These are phyloP conservation scores for Trichechus manatus DNA, from an alignment of 2,113 vertebrate genomes.

Conservation along the genomic window DNA sequence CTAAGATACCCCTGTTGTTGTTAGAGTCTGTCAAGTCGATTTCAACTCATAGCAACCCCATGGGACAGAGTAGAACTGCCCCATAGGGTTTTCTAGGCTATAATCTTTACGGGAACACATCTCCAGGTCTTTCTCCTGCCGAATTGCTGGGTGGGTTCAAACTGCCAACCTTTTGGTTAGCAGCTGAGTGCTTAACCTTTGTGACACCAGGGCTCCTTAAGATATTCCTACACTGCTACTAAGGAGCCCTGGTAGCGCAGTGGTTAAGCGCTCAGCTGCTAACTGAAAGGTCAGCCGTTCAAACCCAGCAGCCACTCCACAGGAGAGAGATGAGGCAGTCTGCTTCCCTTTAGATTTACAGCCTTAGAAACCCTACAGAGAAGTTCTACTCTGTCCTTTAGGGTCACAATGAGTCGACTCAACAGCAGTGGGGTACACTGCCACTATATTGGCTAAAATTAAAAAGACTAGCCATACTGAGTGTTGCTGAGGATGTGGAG, in stretches of 20 bases:
- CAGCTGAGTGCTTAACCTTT: neutral
- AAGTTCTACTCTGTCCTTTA: neutral
- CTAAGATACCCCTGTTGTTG: neutral
- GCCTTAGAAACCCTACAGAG: neutral
- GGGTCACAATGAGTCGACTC: neutral
- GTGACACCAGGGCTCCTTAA: neutral
- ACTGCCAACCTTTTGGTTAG: neutral
- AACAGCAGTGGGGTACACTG: neutral
- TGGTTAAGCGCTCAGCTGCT: neutral
- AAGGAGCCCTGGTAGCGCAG: neutral
- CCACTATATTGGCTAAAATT: neutral
- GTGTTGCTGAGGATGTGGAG: neutral
- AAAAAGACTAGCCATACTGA: neutral
- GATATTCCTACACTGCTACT: neutral
- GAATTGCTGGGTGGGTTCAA: neutral
- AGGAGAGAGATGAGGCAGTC: neutral
- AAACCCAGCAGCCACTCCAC: neutral
- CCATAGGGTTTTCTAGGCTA: neutral
- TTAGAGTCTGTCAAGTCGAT: neutral
- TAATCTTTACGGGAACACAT: neutral
- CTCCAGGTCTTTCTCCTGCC: neutral
- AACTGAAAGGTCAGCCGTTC: neutral
- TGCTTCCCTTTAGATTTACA: neutral
- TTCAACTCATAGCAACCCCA: neutral
- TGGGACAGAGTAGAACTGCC: neutral